Evolutionary conservation across 1,140 invertebrate genomes (phyloP), one percentile per base, ranked within the genome.

Genomic region (Aphelinus atriplicis): DNA sequence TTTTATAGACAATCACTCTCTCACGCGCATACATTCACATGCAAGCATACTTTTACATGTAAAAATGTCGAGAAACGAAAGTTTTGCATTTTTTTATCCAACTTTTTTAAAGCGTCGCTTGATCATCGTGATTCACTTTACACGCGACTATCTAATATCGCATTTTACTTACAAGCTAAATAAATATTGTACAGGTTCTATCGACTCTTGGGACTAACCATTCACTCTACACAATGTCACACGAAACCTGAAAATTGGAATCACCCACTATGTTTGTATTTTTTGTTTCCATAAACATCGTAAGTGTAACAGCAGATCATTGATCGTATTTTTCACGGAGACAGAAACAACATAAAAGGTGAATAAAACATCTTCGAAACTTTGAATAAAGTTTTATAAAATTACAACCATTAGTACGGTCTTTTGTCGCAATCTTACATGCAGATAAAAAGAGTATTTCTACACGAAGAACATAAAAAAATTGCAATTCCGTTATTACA

Each of bases 131-230:
- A 57, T 64, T 67, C 26, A 53, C 45, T 58, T 55, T 9, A 10
- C 55, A 48, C 60, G 43, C 6, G 3, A 26, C 51, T 53, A 60
- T 47, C 55, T 50, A 66, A 9, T 73, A 6, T 66, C 50, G 7
- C 51, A 6, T 53, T 26, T 65, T 43, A n/a, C 75, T 74, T 76
- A 81, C 60, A 70, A 65, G 73, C 80, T 83, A 82, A 82, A 83
- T 84, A 84, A 84, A 83, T 84, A 84, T 84, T 61, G 78, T 84
- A 84, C 83, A 82, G 71, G 77, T 78, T 76, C 76, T 81, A 61
- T 78, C 48, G 53, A 76, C 65, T 77, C 72, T 75, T 75, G 61
- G 58, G 66, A 70, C 60, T 64, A 75, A 64, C 43, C 60, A 75
- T 56, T 69, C 66, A 70, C 43, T 61, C 72, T 4, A 66, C 47